Evolutionary conservation across 1,140 invertebrate genomes (phyloP), one percentile per base, ranked within the genome.

Genomic region (Acyrthosiphon pisum): DNA sequence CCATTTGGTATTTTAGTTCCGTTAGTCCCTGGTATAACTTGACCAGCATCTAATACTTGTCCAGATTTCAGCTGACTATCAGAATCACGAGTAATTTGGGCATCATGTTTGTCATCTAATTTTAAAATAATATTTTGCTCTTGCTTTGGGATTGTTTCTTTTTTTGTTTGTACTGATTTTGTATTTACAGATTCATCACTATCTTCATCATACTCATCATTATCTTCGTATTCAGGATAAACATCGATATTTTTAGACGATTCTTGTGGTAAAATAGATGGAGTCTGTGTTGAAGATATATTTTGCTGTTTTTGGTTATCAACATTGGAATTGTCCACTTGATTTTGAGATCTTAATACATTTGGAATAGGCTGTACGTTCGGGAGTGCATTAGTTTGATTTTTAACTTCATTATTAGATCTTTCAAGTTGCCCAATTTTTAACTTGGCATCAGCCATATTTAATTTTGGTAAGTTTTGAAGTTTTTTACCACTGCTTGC

Each of bases 1-100:
- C 97, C 97, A 46, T 95, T 93, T 3, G 97, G 97, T 93, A 97
- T 96, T 35, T 96, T 96, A 93, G 96, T 97, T 6, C 96, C 97
- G 30, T 96, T 95, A 37, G 96, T 96, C 2, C 96, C 96, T 1
- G 96, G 96, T 60, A 97, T 95, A 26, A 95, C 94, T 94, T 97
- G 95, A 41, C 97, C 97, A 4, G 97, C 96, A 95, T 97, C 96
- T 86, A 97, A 95, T 50, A 96, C 94, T 95, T 94, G 96, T 95
- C 91, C 35, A 35, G 20, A 22, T 56, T 94, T 94, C 11, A 94
- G 53, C 37, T 93, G 76, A 89, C 90, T 86, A 30, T 94, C 95
- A 6, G 95, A 94, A 53, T 95, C 94, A 90, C 95, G 95, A 8
- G 94, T 95, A 0, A 95, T 94, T n/a, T 94, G 95, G 35, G 95